Conservation (phyloP, 1,140 invertebrate species). For the Sitodiplosis mosellana region DNA sequence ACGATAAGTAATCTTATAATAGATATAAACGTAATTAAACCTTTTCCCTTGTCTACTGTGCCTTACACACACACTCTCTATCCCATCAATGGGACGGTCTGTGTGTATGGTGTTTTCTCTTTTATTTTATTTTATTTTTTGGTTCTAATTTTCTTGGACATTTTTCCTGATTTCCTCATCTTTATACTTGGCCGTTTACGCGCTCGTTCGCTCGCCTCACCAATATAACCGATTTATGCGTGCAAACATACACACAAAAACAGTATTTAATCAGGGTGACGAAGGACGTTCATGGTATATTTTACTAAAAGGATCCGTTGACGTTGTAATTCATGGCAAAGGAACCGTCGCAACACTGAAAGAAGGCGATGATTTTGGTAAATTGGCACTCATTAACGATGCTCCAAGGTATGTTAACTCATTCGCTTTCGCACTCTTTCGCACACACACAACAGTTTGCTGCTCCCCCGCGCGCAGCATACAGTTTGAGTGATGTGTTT, state of each 20-base stretch:
- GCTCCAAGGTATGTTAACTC: conserved; percentile 44
- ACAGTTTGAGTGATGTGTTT: too few species aligned
- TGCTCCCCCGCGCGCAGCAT: too few species aligned
- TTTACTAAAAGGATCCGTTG: conserved; percentile 64
- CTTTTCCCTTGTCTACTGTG: too few species aligned
- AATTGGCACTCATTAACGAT: conserved; percentile 73
- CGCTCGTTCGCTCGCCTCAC: too few species aligned
- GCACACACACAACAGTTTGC: too few species aligned
- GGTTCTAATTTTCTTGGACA: not conserved
- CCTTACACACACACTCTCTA: too few species aligned
- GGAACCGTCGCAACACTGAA: conserved; percentile 65
- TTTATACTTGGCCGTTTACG: not conserved
- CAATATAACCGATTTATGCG: too few species aligned
- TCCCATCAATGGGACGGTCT: not conserved
- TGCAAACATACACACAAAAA: not conserved
- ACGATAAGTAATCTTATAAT: too few species aligned
- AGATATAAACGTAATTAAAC: too few species aligned
- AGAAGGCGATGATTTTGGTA: conserved; percentile 79
- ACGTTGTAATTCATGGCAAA: conserved; percentile 74
- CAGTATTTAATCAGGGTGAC: conserved; percentile 79
- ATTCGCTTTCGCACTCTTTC: too few species aligned
- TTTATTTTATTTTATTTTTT: not conserved
- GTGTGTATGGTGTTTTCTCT: too few species aligned
- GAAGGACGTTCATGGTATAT: conserved; percentile 82
- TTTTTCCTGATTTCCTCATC: not conserved